These are phyloP conservation scores for Heterotis niloticus DNA, from an alignment of 2,113 vertebrate species.

Conservation along the genomic window DNA sequence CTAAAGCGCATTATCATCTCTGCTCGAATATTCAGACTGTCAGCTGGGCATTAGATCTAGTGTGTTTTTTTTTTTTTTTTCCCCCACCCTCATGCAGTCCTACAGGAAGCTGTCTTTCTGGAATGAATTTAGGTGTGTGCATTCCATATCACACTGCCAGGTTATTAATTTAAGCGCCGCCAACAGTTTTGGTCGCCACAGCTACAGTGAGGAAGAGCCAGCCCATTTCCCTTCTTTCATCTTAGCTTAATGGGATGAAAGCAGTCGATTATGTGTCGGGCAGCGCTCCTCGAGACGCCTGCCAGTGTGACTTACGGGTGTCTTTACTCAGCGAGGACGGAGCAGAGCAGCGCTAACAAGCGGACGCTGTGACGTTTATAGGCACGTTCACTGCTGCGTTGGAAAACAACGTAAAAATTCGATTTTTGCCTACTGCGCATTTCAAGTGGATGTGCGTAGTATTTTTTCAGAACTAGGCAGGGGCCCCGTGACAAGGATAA, in stretches of 20 bases:
- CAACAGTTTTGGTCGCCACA: not conserved
- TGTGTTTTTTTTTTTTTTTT: no score
- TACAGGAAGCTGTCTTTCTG: no score
- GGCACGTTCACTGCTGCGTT: not conserved
- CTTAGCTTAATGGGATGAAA: not conserved
- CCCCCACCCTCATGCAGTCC: no score
- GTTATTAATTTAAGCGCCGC: no score
- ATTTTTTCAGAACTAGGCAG: not conserved
- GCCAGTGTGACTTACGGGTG: not conserved
- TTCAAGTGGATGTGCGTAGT: not conserved
- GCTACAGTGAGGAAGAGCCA: not conserved
- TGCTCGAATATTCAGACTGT: not conserved
- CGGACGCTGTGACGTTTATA: not conserved
- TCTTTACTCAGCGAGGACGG: not conserved
- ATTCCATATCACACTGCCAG: no score
- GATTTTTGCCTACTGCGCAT: not conserved
- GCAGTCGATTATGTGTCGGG: not conserved
- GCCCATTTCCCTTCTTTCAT: not conserved
- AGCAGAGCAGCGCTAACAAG: no score
- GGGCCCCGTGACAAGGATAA: no score
- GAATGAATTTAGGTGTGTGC: no score
- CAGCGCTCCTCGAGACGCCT: not conserved
- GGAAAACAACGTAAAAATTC: not conserved
- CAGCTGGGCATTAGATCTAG: no score
- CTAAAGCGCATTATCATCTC: not conserved